Percentiles rank a stretch among this genome's conserved stretches.
These are phyloP conservation scores for Lasius platythorax DNA, from an alignment of 2,888 invertebrate species.

Conservation along the genomic window DNA sequence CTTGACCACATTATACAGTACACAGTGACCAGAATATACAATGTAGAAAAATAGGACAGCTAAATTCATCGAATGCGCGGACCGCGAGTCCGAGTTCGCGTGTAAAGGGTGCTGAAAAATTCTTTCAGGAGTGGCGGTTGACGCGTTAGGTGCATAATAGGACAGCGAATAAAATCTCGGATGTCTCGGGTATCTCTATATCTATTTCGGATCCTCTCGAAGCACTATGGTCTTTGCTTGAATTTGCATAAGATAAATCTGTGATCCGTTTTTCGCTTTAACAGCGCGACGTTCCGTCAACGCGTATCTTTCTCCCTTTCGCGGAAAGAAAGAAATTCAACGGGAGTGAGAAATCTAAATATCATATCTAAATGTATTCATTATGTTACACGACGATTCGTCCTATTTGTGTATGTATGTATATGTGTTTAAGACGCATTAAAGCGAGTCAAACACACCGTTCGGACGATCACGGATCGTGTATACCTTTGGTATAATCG, in stretches of 20 bases:
- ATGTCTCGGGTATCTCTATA: conserved; percentile 6
- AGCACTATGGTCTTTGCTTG: not conserved
- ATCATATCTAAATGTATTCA: conserved; percentile 41
- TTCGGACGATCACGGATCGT: conserved; percentile 41
- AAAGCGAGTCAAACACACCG: conserved; percentile 3
- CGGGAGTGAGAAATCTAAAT: conserved; percentile 10
- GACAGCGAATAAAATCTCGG: conserved; percentile 41
- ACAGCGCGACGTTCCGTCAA: conserved; percentile 4
- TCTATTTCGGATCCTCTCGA: conserved; percentile 8
- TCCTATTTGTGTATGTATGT: not conserved
- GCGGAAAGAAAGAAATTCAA: conserved; percentile 33
- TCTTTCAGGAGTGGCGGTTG: not conserved
- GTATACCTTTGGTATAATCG: conserved; percentile 71
- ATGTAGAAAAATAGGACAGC: conserved; percentile 84
- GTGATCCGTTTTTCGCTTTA: not conserved
- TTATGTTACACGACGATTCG: conserved; percentile 23
- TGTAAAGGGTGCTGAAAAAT: conserved; percentile 50
- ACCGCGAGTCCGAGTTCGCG: conserved; percentile 55
- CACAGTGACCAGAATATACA: conserved; percentile 73
- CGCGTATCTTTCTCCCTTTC: not conserved
- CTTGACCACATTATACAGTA: conserved; percentile 41
- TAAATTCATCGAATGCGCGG: conserved; percentile 68
- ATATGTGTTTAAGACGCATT: not conserved
- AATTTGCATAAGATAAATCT: conserved; percentile 3
- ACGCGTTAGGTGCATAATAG: conserved; percentile 27